Conservation (phyloP, 2,888 invertebrate species). For the Drosophila parthenogenetica region DNA sequence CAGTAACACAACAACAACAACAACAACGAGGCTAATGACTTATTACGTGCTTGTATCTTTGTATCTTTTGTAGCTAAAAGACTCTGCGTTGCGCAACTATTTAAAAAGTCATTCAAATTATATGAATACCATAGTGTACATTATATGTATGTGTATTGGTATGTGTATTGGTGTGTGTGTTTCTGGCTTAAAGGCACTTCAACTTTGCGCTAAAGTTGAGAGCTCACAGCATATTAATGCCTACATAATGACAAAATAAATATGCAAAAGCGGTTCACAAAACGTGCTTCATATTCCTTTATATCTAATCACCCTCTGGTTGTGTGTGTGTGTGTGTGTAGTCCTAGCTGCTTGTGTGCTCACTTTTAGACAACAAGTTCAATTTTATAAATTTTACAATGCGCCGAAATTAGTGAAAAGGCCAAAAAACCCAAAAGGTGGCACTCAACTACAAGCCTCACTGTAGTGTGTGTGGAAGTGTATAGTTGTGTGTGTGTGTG, state of each 20-base stretch:
- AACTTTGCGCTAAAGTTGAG: conserved; percentile 37
- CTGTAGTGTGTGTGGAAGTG: conserved; percentile 18
- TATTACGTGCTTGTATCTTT: conserved; percentile 64
- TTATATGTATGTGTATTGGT: conserved; percentile 21
- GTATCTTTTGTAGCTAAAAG: conserved; percentile 23
- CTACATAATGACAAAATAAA: conserved; percentile 85
- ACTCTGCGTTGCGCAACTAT: conserved; percentile 70
- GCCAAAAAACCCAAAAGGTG: conserved; percentile 44
- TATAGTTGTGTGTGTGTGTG: conserved; percentile 13
- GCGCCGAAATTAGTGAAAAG: conserved; percentile 75
- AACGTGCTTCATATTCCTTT: conserved; percentile 80
- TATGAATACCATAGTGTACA: conserved; percentile 63
- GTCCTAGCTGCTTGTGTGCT: conserved; percentile 25
- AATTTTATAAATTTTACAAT: conserved; percentile 74
- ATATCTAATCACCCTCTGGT: conserved; percentile 63
- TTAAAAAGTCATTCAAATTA: conserved; percentile 84
- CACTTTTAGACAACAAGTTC: conserved; percentile 63
- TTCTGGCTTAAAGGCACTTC: conserved; percentile 61
- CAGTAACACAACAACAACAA: conserved; percentile 46
- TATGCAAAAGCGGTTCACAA: conserved; percentile 83
- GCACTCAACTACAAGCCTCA: conserved; percentile 47
- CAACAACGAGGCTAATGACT: conserved; percentile 76
- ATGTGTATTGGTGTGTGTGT: conserved; percentile 24
- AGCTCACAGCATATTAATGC: conserved; percentile 75
- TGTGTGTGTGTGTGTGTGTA: conserved; percentile 9